These are phyloP conservation scores for Scartelaos histophorus DNA, from an alignment of 2,113 vertebrate genomes.

Conservation along the genomic window DNA sequence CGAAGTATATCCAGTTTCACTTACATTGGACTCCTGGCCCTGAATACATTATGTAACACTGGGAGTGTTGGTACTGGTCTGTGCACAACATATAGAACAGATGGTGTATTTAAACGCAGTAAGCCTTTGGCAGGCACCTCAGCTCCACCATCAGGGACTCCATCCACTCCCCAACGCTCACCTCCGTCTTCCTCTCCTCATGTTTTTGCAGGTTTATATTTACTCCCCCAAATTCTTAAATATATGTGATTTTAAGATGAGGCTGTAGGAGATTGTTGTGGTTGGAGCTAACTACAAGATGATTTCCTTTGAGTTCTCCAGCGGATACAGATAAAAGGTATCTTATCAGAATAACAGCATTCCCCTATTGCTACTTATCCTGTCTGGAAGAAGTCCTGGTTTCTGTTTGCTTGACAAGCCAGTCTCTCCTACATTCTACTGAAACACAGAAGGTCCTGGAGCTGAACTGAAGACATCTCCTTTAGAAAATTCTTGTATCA, in stretches of 20 bases:
- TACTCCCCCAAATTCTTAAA: background rate
- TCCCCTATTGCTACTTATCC: background rate
- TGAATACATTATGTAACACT: background rate
- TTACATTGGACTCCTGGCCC: background rate
- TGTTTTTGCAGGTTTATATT: constrained; percentile 12
- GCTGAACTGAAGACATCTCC: no score
- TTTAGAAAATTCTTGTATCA: no score
- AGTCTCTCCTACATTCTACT: no score
- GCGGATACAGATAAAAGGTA: background rate
- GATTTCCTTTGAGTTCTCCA: background rate
- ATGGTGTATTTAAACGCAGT: constrained; percentile 35
- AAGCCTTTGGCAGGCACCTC: constrained; percentile 29
- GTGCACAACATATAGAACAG: constrained; percentile 24
- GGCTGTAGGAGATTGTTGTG: background rate
- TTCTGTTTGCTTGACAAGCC: no score
- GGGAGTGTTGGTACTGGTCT: constrained; percentile 5
- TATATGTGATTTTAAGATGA: background rate
- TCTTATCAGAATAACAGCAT: background rate
- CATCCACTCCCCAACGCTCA: constrained; percentile 35
- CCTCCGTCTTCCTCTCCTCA: constrained; percentile 16
- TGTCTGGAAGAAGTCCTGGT: background rate
- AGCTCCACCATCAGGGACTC: constrained; percentile 18
- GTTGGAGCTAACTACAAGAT: constrained; percentile 6
- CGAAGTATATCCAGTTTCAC: background rate
- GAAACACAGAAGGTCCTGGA: no score